phyloP scores from a whole-genome alignment of 2,113 vertebrate genomes.

The Corythaeola cristata region DNA sequence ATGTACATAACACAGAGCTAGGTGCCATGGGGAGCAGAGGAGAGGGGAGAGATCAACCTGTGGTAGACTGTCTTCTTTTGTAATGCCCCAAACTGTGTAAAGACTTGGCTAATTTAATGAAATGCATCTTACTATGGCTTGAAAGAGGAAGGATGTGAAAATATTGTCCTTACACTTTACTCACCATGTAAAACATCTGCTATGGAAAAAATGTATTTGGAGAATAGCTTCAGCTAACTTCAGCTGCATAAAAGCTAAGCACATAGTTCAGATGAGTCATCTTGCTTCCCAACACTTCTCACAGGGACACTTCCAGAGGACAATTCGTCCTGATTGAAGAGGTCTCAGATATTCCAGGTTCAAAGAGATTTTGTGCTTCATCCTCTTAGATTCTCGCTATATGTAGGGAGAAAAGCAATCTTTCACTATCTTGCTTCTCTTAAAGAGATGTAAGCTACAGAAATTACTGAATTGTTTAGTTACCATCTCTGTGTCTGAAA shows the following conservation, averaged over 20 bases:
- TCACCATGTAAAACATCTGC: background rate
- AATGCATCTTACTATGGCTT: background rate
- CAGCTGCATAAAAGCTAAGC: background rate
- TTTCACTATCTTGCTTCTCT: background rate
- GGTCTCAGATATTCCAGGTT: background rate
- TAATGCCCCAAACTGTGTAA: background rate
- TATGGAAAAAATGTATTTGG: background rate
- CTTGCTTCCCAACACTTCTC: background rate
- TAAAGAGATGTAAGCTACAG: background rate
- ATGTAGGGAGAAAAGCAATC: background rate
- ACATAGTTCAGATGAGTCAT: background rate
- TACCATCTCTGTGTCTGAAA: background rate
- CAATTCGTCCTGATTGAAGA: background rate
- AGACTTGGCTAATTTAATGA: background rate
- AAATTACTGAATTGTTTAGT: background rate
- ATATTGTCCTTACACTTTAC: background rate
- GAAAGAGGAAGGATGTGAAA: background rate
- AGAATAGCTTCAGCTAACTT: background rate
- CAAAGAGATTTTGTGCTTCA: background rate
- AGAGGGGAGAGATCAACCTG: background rate
- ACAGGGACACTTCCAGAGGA: background rate
- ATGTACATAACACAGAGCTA: background rate
- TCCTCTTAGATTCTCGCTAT: background rate
- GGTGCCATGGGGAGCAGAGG: background rate
- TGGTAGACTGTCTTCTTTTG: background rate